phyloP scores from a whole-genome alignment of 2,888 invertebrate genomes.

The Eurytoma californica region DNA sequence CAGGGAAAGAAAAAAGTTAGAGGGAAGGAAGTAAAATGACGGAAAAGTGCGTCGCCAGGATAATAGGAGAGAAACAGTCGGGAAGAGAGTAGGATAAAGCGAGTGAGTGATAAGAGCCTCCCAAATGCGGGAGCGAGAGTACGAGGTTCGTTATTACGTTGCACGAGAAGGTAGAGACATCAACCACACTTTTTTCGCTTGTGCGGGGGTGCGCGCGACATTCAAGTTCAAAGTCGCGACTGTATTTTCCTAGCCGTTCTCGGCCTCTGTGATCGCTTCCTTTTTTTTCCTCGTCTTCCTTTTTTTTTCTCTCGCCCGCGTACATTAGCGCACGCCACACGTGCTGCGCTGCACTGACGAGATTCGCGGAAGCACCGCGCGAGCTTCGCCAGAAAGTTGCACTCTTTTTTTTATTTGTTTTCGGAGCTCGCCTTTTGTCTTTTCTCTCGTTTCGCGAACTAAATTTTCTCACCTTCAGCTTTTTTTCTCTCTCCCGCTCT shows the following conservation, averaged over 20 bases:
- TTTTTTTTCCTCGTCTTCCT: neutral
- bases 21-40: neutral
- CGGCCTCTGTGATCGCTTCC: neutral
- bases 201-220: conserved; percentile 42
- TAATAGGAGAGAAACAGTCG: conserved; percentile 4
- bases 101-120: conserved; percentile 29
- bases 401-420: too few relatives aligned
- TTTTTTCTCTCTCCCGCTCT: too few relatives aligned
- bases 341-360: neutral
- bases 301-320: neutral
- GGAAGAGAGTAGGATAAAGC: conserved; percentile 25
- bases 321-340: too few relatives aligned
- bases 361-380: too few relatives aligned
- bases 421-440: too few relatives aligned
- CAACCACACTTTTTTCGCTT: conserved; percentile 9
- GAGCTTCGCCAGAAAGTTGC: too few relatives aligned
- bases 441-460: too few relatives aligned
- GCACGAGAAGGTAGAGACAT: conserved; percentile 55
- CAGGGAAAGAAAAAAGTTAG: conserved; percentile 1
- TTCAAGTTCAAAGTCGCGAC: conserved; percentile 50
- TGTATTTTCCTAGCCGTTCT: neutral
- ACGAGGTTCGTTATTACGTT: conserved; percentile 58
- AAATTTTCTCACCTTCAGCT: too few relatives aligned
- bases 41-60: conserved; percentile 15
- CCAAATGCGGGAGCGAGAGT: conserved; percentile 57